These are phyloP conservation scores for Oscheius sp. DNA, from an alignment of 2,888 invertebrate genomes.

Conservation along the genomic window DNA sequence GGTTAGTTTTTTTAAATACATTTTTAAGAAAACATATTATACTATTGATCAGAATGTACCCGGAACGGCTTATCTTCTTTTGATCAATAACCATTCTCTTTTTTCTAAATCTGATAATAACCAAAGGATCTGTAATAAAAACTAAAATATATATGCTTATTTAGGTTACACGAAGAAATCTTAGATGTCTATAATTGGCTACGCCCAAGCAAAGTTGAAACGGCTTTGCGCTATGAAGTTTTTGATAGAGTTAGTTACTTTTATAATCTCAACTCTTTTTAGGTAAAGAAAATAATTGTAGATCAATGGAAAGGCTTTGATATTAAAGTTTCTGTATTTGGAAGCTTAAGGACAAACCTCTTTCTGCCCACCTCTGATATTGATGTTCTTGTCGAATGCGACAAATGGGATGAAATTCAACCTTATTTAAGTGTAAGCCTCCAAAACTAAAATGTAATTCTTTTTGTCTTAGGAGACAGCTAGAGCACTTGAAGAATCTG, in stretches of 20 bases:
- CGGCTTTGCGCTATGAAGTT: slow-evolving; percentile 85
- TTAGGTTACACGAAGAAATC: slow-evolving; percentile 93
- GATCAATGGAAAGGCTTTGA: slow-evolving; percentile 37
- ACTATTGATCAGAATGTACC: no score
- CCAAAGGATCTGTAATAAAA: neutral
- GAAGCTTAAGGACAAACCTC: slow-evolving; percentile 94
- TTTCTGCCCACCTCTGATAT: slow-evolving; percentile 92
- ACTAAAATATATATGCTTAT: no score
- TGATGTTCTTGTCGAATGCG: slow-evolving; percentile 77
- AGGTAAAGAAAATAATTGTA: slow-evolving; percentile 40
- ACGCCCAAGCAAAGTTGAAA: slow-evolving; percentile 90
- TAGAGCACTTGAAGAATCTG: slow-evolving; percentile 25
- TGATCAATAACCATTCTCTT: no score
- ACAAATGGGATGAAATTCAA: slow-evolving; percentile 32
- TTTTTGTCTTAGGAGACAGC: slow-evolving; percentile 38
- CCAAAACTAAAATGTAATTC: neutral
- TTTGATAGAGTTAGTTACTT: slow-evolving; percentile 81
- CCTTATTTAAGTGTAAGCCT: neutral
- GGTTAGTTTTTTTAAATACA: slow-evolving; percentile 37
- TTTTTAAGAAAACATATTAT: no score
- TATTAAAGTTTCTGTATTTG: slow-evolving; percentile 87
- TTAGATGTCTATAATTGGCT: slow-evolving; percentile 94
- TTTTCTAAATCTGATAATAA: no score
- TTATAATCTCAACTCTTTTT: neutral
- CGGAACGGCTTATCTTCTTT: neutral